These are phyloP conservation scores for Kryptolebias ocellatus DNA, from an alignment of 2,797 vertebrate species.

Conservation along the genomic window DNA sequence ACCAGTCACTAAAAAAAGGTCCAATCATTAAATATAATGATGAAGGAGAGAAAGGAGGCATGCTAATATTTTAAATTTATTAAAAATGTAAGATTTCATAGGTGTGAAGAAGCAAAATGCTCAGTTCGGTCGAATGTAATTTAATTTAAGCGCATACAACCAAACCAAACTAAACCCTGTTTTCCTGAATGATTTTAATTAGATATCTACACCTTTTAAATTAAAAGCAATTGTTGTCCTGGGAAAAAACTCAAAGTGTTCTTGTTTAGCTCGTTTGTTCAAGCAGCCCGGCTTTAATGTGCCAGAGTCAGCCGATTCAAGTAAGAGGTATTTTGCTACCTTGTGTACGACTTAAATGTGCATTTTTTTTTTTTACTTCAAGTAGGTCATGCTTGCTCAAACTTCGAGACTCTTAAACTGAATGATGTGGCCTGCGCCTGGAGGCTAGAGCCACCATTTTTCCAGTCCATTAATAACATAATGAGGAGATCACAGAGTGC, in stretches of 20 bases:
- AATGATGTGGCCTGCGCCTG: constrained; percentile 30
- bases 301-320: constrained; percentile 4
- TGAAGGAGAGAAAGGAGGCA: background rate
- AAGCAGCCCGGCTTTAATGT: background rate
- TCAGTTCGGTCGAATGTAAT: background rate
- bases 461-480: constrained; percentile 76
- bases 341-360: background rate
- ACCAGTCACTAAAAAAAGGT: background rate
- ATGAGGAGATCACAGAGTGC: constrained; percentile 60
- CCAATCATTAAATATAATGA: background rate
- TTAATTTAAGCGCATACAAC: background rate
- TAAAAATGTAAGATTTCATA: background rate
- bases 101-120: background rate
- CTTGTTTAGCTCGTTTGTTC: background rate
- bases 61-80: background rate
- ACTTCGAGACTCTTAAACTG: constrained; percentile 20
- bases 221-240: background rate
- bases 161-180: too few relatives aligned
- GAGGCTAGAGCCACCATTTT: constrained; percentile 50
- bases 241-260: too few relatives aligned
- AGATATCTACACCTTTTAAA: too few relatives aligned
- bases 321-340: background rate
- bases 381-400: constrained; percentile 12
- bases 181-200: too few relatives aligned
- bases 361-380: constrained; percentile 11